Percentiles rank a stretch among this genome's conserved stretches.
Conservation (phyloP, 2,113 vertebrate species). For the Chloroceryle aenea region DNA sequence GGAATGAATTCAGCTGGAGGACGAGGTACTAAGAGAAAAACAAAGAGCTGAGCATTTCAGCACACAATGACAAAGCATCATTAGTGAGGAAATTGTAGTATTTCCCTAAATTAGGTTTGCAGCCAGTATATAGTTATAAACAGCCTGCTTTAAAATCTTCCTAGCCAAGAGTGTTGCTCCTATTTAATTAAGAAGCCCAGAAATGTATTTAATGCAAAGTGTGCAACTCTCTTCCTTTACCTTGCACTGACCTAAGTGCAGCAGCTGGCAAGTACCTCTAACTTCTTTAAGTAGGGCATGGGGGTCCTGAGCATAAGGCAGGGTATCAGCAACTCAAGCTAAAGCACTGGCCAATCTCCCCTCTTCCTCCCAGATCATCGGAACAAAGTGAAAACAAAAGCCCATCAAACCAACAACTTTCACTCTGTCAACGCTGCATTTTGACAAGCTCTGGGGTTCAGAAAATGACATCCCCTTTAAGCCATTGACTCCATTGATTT, state of each 20-base stretch:
- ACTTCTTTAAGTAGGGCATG: neutral
- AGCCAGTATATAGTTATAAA: neutral
- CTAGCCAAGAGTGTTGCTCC: neutral
- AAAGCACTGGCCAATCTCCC: neutral
- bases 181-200: conserved; percentile 14
- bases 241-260: neutral
- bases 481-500: neutral
- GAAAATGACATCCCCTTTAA: neutral
- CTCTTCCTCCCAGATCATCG: neutral
- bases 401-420: neutral
- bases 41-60: conserved; percentile 1
- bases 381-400: neutral
- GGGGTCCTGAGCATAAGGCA: neutral
- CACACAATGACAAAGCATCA: neutral
- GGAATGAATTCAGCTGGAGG: conserved; percentile 14
- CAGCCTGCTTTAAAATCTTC: neutral
- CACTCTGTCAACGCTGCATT: neutral
- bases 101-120: neutral
- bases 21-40: conserved; percentile 7
- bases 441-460: neutral
- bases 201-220: neutral
- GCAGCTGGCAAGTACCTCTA: neutral
- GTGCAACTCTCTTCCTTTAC: neutral
- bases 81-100: conserved; percentile 5
- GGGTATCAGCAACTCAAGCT: neutral